Evolutionary conservation across 2,797 vertebrate genomes (phyloP), one percentile per base, ranked within the genome.

Genomic region (Ptychobarbus kaznakovi): DNA sequence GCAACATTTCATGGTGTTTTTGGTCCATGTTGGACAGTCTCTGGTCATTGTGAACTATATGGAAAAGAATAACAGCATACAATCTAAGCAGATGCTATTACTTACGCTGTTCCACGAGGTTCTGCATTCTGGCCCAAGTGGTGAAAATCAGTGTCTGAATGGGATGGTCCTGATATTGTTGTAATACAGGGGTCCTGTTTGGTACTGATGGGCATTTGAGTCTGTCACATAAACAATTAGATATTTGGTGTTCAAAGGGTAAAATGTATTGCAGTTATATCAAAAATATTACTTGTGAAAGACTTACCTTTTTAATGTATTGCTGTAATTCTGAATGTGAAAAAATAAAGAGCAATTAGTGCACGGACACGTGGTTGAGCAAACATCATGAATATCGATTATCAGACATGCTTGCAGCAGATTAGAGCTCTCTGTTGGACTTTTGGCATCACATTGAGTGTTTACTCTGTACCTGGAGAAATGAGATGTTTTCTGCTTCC

Each of bases 81-180:
- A 22, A 44, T 44, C 11, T 51, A 74, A 42, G 20, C 38, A 81
- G 80, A 1, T 1, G 1, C 25, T 1, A 42, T 28, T 18, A 61
- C 83, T 42, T 66, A 87, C 86, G 22, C 8, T 73, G 20, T 79
- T 70, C 18, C 20, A 88, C 58, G 61, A 86, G 51, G 28, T 70
- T 58, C 49, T 80, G 80, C 84, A 86, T 88, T 80, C 56, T 66
- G 51, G 81, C 76, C 87, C 81, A 88, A 10, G 83, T 83, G 49
- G 78, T 80, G 51, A 83, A 86, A 42, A 81, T 32, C n/a, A 86
- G 6, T 9, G 66, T 83, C 61, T 72, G 81, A 63, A 51, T 46
- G 40, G 40, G 44, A 44, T 79, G 5, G n/a, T 20, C 68, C 28
- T 73, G 32, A 20, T 32, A 38, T 35, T 15, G 16, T 40, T 73